These are phyloP conservation scores for Nothoprocta perdicaria DNA, from an alignment of 2,113 vertebrate species.

Conservation along the genomic window DNA sequence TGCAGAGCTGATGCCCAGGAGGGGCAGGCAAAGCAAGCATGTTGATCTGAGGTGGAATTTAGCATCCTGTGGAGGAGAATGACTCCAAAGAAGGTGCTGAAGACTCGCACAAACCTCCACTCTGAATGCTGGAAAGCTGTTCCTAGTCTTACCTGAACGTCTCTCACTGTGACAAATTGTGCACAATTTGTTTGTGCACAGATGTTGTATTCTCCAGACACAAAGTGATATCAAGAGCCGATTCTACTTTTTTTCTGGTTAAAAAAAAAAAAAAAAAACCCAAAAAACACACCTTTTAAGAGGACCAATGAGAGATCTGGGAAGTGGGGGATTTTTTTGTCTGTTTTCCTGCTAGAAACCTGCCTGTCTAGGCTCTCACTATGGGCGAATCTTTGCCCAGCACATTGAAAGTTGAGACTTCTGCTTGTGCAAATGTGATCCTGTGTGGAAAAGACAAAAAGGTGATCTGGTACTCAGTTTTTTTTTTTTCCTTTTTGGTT, in stretches of 20 bases:
- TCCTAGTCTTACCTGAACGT: background rate
- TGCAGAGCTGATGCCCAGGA: background rate
- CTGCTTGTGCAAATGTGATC: slow-evolving; percentile 14
- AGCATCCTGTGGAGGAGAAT: background rate
- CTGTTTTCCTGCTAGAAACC: background rate
- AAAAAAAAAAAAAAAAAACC: background rate
- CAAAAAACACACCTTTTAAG: background rate
- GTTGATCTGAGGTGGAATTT: background rate
- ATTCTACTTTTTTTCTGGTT: background rate
- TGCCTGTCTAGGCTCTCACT: background rate
- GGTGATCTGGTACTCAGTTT: background rate
- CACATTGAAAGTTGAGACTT: background rate
- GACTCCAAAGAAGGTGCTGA: background rate
- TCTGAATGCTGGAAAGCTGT: background rate
- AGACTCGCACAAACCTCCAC: background rate
- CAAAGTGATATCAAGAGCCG: background rate
- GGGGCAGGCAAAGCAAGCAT: rapidly evolving
- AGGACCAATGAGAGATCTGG: background rate
- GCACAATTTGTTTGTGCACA: background rate
- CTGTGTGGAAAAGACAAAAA: slow-evolving; percentile 31
- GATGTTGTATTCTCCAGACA: background rate
- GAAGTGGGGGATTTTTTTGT: background rate
- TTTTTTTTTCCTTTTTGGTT: too few relatives aligned
- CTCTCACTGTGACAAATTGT: background rate
- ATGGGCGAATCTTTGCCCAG: background rate